Conservation (phyloP, 1,140 invertebrate genomes). For the Apis cerana region DNA sequence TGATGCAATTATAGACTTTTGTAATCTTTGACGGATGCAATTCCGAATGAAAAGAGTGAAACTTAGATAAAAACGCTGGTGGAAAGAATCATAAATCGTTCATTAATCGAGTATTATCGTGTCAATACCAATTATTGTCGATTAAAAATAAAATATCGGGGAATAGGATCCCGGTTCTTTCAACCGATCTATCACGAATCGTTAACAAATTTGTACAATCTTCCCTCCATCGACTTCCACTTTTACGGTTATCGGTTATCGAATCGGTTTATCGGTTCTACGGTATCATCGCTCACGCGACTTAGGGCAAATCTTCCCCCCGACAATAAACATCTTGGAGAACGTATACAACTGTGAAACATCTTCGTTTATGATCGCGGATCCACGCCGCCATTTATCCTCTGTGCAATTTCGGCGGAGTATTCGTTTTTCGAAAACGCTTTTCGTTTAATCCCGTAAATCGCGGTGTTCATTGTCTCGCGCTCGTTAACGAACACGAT, state of each 20-base stretch:
- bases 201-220: neutral
- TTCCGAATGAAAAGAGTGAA: no score
- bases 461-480: constrained; percentile 13
- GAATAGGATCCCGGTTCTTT: no score
- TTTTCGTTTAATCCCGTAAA: constrained; percentile 23
- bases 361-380: neutral
- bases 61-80: no score
- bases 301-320: neutral
- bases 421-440: neutral
- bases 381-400: neutral
- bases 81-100: no score
- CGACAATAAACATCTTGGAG: neutral
- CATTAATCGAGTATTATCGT: no score
- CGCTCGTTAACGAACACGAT: constrained; percentile 20
- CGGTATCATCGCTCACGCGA: neutral
- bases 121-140: no score
- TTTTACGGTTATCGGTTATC: neutral
- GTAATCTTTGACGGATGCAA: no score
- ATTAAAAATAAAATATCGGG: no score
- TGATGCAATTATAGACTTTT: no score
- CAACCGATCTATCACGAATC: no score
- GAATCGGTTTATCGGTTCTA: neutral
- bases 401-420: neutral
- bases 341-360: neutral
- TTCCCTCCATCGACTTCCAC: neutral